These are phyloP conservation scores for Thereva unica DNA, from an alignment of 2,888 invertebrate species.

Conservation along the genomic window DNA sequence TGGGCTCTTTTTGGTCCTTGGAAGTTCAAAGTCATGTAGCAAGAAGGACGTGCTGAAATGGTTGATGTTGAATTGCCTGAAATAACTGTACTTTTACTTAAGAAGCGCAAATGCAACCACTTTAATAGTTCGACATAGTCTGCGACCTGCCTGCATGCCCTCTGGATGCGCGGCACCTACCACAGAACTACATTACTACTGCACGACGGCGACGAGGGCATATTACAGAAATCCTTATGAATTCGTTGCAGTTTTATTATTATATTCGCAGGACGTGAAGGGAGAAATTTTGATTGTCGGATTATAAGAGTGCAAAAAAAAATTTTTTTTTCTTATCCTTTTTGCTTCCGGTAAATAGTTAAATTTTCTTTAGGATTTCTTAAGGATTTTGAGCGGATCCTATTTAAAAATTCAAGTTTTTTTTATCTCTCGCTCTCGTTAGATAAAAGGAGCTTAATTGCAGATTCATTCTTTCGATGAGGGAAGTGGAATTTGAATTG, in stretches of 20 bases:
- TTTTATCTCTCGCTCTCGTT: too few species aligned
- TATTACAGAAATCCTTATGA: conserved; percentile 9
- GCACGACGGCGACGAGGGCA: background rate
- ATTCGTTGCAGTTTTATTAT: conserved; percentile 16
- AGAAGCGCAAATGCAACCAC: conserved; percentile 3
- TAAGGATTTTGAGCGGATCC: too few species aligned
- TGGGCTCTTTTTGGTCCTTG: too few species aligned
- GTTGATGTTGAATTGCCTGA: conserved; percentile 12
- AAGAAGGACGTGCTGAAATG: conserved; percentile 21
- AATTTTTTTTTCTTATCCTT: background rate
- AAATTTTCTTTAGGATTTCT: too few species aligned
- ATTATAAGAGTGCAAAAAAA: conserved; percentile 24
- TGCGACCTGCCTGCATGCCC: background rate
- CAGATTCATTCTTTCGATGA: too few species aligned
- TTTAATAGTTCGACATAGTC: conserved; percentile 18
- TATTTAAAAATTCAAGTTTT: too few species aligned
- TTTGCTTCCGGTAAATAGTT: conserved; percentile 7
- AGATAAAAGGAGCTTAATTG: too few species aligned
- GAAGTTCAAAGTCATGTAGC: background rate
- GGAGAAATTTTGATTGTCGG: conserved; percentile 32
- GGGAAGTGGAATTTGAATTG: too few species aligned
- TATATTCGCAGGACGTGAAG: conserved; percentile 31
- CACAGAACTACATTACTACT: too few species aligned
- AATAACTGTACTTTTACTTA: conserved; percentile 11
- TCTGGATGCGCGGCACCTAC: too few species aligned